Percentiles rank a stretch among this genome's conserved stretches.
Evolutionary conservation across 2,113 vertebrate species (phyloP).

Genomic region (Pollachius pollachius): DNA sequence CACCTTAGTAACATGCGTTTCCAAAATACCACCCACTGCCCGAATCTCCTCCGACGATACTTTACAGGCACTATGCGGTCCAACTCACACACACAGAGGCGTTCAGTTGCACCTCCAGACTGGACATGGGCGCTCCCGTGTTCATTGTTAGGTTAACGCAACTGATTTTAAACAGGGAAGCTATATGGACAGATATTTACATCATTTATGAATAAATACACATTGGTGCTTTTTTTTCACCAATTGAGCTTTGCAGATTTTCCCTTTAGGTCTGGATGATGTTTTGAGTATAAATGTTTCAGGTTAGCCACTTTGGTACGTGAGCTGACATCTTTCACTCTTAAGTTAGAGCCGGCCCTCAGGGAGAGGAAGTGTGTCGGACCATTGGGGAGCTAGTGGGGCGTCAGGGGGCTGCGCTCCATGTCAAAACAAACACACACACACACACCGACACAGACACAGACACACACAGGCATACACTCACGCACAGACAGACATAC

Average conservation of each 20-base stretch:
- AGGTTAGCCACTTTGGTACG: neutral
- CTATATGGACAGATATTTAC: too few relatives aligned
- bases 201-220: too few relatives aligned
- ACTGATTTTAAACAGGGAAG: too few relatives aligned
- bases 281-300: too few relatives aligned
- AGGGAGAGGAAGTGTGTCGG: conserved; percentile 2
- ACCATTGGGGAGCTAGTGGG: conserved; percentile 22
- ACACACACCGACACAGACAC: neutral
- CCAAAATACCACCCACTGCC: neutral
- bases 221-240: too few relatives aligned
- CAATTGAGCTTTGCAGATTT: too few relatives aligned
- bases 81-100: neutral
- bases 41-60: neutral
- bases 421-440: neutral
- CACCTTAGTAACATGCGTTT: neutral
- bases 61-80: neutral
- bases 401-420: conserved; percentile 6
- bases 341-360: conserved; percentile 11
- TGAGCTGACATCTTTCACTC: conserved; percentile 8
- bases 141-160: too few relatives aligned
- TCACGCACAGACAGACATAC: neutral
- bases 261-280: too few relatives aligned
- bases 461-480: neutral
- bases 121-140: too few relatives aligned
- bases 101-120: too few relatives aligned